Percentiles rank a stretch among this genome's conserved stretches.
Evolutionary conservation across 2,888 invertebrate genomes (phyloP).

Genomic region (Hirtodrosophila alboralis): DNA sequence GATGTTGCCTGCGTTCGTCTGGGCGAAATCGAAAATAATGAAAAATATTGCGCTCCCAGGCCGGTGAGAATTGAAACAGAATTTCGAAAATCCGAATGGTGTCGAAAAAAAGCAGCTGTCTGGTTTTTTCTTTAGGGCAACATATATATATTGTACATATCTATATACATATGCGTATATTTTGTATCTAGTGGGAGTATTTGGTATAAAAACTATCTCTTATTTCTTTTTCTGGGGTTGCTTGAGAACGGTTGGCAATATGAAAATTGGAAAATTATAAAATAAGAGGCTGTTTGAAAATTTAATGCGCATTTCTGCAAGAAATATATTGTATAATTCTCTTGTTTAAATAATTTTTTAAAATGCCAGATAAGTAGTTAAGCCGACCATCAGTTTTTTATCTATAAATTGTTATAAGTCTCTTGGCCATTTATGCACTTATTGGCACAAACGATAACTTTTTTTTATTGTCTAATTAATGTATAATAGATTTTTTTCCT

Average conservation of each 20-base stretch:
- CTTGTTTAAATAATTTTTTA: too few species aligned
- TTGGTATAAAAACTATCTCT: constrained; percentile 11
- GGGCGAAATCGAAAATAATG: constrained; percentile 68
- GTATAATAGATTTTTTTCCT: too few species aligned
- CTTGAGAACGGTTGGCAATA: constrained; percentile 10
- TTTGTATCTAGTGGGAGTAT: constrained; percentile 20
- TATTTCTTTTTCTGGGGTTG: constrained; percentile 29
- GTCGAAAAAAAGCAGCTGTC: constrained; percentile 35
- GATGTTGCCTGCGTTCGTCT: constrained; percentile 39
- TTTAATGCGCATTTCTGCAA: not conserved
- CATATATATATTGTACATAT: too few species aligned
- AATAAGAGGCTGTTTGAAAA: not conserved
- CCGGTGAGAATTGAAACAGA: constrained; percentile 31
- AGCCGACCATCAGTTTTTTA: too few species aligned
- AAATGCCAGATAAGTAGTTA: too few species aligned
- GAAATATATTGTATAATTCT: too few species aligned
- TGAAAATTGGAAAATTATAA: constrained; percentile 2
- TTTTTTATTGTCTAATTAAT: too few species aligned
- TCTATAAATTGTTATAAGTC: too few species aligned
- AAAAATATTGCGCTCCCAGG: constrained; percentile 54
- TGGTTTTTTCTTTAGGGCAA: not conserved
- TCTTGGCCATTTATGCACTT: too few species aligned
- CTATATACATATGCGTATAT: too few species aligned
- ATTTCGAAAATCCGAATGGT: constrained; percentile 50
- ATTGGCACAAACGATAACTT: too few species aligned